Conservation (phyloP, 2,113 vertebrate genomes). For the Eclectus roratus region DNA sequence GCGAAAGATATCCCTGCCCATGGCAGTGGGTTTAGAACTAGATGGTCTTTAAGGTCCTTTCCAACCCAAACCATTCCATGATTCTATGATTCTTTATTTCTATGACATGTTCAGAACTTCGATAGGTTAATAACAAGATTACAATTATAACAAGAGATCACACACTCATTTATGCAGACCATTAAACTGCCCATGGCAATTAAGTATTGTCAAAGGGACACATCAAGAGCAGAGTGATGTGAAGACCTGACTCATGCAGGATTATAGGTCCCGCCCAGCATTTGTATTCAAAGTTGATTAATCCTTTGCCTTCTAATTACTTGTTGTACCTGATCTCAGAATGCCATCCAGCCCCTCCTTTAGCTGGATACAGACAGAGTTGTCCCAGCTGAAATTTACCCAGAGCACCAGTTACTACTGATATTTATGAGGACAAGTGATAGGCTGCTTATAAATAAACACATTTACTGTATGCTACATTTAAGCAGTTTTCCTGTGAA, state of each 20-base stretch:
- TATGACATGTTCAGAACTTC: background rate
- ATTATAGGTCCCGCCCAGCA: background rate
- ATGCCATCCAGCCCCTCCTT: background rate
- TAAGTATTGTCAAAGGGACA: background rate
- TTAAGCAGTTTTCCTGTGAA: background rate
- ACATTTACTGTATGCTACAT: rapidly evolving
- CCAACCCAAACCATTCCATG: background rate
- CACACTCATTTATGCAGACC: background rate
- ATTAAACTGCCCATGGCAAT: background rate
- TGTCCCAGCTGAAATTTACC: background rate
- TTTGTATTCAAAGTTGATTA: background rate
- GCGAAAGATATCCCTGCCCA: background rate
- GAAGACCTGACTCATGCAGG: background rate
- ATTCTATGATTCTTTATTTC: background rate
- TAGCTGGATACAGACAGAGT: background rate
- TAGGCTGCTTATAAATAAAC: background rate
- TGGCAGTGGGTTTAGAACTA: background rate
- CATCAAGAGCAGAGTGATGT: background rate
- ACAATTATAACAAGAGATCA: background rate
- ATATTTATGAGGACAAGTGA: background rate
- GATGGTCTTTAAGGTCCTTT: background rate
- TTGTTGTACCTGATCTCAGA: background rate
- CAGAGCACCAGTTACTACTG: background rate
- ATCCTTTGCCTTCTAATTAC: background rate
- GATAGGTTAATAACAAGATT: background rate